Base-by-base conservation (phyloP, 1,140 invertebrate genomes). In the Heliconius eleuchia region DNA sequence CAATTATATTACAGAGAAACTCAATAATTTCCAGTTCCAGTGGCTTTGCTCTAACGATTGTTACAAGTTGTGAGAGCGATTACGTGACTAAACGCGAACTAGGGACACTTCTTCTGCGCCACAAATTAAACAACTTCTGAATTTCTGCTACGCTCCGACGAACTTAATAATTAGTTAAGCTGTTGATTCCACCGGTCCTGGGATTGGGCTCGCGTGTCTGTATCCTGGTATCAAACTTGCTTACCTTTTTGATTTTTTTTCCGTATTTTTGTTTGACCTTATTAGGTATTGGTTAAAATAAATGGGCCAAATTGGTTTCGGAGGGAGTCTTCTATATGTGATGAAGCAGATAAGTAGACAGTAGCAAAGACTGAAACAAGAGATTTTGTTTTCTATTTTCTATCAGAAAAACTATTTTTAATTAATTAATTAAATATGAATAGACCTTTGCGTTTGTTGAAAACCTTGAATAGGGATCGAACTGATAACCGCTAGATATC, bases 101-200 rank as follows among this genome's bases (percentile, higher is more conserved):
- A 76, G 84, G 84, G 84, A 88, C 89, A 89, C 88, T 91, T 91
- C 91, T 92, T 92, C 84, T 74, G 79, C 76, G 86, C 89, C 87
- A 82, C 90, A 91, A 91, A 92, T 91, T 91, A 91, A 92, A 92
- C 91, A 92, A 92, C 85, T 92, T 91, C 86, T 87, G 82, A 86
- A 92, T 86, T 87, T 83, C 82, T 86, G 83, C 77, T 46, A 74
- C 83, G 82, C 78, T 82, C 73, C 80, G 83, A 81, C 80, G 77
- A 90, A 89, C 84, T 92, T 89, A 87, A 89, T 91, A 90, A 91
- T 90, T 91, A 90, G 89, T 92, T 92, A 83, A 86, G 82, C 83
- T 80, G 76, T 75, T 80, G 81, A 80, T 75, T 80, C 52, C 74
- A 37, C 73, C n/a, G 72, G 70, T 78, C 73, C 71, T 81, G 79